A percentile compares a stretch with the other conserved stretches of the same genome.
Evolutionary conservation across 2,113 vertebrate species (phyloP).

Genomic region (Urocolius indicus): DNA sequence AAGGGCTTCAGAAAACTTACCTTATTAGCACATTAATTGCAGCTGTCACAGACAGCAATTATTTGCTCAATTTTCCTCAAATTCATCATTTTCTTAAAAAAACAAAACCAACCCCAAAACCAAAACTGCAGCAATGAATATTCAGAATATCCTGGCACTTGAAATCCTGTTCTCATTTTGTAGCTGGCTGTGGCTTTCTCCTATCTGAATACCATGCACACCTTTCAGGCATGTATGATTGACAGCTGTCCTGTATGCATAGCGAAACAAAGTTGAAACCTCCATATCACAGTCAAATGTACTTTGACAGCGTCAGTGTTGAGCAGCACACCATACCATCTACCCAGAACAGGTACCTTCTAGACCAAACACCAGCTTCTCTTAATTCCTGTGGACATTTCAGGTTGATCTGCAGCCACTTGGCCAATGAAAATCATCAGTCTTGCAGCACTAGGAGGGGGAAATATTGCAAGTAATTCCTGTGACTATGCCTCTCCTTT

Average conservation of each 20-base stretch:
- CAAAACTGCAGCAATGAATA: not conserved
- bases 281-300: not conserved
- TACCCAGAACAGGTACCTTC: not conserved
- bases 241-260: conserved; percentile 43
- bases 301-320: not conserved
- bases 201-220: not conserved
- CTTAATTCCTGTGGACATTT: not conserved
- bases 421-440: not conserved
- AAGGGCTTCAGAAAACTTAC: conserved; percentile 39
- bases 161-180: not conserved
- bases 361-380: not conserved
- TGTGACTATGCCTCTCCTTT: not conserved
- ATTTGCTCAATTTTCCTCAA: conserved; percentile 66
- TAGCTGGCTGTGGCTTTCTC: not conserved
- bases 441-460: not conserved
- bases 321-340: not conserved
- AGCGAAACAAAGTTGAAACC: not conserved
- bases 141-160: conserved; percentile 43
- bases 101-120: conserved; percentile 21
- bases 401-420: not conserved
- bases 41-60: conserved; percentile 67
- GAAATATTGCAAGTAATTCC: not conserved
- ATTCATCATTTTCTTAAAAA: conserved; percentile 53
- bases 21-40: conserved; percentile 72
- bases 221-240: conserved; percentile 24